phyloP scores from a whole-genome alignment of 2,888 invertebrate species.

The Phengaris alcon region DNA sequence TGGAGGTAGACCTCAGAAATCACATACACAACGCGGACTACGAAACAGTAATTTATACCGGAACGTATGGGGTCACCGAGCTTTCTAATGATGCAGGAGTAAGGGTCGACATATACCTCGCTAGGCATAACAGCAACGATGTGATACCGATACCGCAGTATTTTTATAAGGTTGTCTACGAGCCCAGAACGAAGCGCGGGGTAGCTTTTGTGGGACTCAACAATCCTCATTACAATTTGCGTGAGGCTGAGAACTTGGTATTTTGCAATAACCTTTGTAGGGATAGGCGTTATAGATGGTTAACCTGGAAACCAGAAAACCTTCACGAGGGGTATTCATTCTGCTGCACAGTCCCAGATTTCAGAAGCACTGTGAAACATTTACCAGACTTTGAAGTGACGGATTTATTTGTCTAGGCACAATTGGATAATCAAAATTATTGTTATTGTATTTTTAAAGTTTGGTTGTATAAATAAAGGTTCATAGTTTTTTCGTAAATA shows the following conservation, averaged over 20 bases:
- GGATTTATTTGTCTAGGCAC: slow-evolving; percentile 43
- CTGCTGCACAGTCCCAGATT: slow-evolving; percentile 79
- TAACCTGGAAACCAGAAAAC: slow-evolving; percentile 75
- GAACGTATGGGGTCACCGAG: slow-evolving; percentile 78
- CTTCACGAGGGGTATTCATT: slow-evolving; percentile 77
- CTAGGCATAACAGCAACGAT: slow-evolving; percentile 59
- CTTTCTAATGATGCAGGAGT: slow-evolving; percentile 64
- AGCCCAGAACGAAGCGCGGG: slow-evolving; percentile 66
- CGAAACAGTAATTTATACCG: slow-evolving; percentile 78
- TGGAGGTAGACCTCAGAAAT: slow-evolving; percentile 70
- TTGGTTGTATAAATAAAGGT: too few relatives aligned
- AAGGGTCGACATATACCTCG: slow-evolving; percentile 61
- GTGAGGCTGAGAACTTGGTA: slow-evolving; percentile 53
- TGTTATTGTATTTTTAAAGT: neutral
- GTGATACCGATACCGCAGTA: slow-evolving; percentile 69
- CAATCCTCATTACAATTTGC: slow-evolving; percentile 73
- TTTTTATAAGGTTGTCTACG: slow-evolving; percentile 78
- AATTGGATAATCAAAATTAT: neutral
- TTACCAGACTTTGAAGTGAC: slow-evolving; percentile 75
- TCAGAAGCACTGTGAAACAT: slow-evolving; percentile 68
- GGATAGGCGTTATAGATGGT: slow-evolving; percentile 77
- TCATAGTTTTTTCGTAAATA: neutral
- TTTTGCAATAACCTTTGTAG: slow-evolving; percentile 75
- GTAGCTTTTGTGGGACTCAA: slow-evolving; percentile 82
- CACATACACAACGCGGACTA: slow-evolving; percentile 56